Evolutionary conservation across 2,888 invertebrate species (phyloP), one percentile per base, ranked within the genome.

Genomic region (Calliphora vomitoria): DNA sequence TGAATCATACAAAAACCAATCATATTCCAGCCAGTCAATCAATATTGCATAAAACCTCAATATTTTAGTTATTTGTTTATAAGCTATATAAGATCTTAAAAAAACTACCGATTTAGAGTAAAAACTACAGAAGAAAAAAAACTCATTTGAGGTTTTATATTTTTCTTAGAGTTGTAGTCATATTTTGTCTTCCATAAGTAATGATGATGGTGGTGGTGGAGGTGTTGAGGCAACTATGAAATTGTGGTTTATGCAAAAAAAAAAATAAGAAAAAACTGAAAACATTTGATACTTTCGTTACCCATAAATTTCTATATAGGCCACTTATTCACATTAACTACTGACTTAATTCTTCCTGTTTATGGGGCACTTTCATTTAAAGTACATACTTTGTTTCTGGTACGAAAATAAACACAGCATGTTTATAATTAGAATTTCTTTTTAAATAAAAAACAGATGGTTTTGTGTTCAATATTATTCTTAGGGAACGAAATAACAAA

Each of bases 401-500:
- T 71, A 38, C 58, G 3, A 11, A 68, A 68, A 60, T 53, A 20
- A n/a, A 55, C 6, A 3, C 47, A 80, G 44, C 35, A 80, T 85
- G 85, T 69, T 85, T 80, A 75, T 66, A 85, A 85, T 85, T 80
- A 85, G 84, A 50, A 80, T 80, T 44, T 60, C 60, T 62, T 68
- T 68, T 18, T 38, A 50, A 82, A 87, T 87, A 79, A 79, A 74
- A 85, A 87, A 74, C 87, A 87, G 74, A 85, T 87, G 87, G 20
- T 68, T 75, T 58, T 64, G 55, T n/a, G 15, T 64, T 64, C 15
- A 68, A 47, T 18, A 31, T 25, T 25, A 2, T 76, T 10, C 13
- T 15, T 18, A 25, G 18, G 6, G 53, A 38, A 81, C 64, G 38
- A 55, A 55, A 11, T 13, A 25, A 20, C 8, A 25, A 10, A 13